Evolutionary conservation across 2,797 vertebrate genomes (phyloP), one percentile per base, ranked within the genome.

Genomic region (Acrocephalus scirpaceus): DNA sequence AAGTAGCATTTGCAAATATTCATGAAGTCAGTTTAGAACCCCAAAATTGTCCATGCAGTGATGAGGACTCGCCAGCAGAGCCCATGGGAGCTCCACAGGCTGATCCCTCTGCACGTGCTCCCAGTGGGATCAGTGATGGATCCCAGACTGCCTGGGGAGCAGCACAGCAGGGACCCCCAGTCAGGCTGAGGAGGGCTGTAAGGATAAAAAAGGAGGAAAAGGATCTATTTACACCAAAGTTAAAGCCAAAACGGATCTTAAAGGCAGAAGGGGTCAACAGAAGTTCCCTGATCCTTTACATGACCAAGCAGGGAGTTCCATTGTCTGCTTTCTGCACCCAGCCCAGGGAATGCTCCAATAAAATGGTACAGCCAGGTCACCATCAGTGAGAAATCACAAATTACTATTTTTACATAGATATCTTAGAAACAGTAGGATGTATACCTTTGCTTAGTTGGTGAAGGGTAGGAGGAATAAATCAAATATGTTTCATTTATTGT

Each of bases 131-230:
- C 0, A 2, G 44, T 1, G 48, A 6, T 4, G 38, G 36, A 18
- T 3, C 54, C 8, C 3, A 32, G 48, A 1, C 9, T 6, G 0
- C 26, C 4, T 7, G 6, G 17, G 73, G 56, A 64, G 5, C 45
- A 58, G 62, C 91, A 44, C 38, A 1, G 6, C 0, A 5, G 25
- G 13, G 3, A 14, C 10, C 16, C 4, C 5, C 2, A 1, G 13
- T 6, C 19, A 20, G 85, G 73, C 82, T 50, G 67, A 21, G 11
- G 34, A 42, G 40, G 23, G 30, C 25, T 16, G 1, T 0, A 4
- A 0, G 0, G 34, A 21, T 4, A 5, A n/a, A 0, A 1, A 2
- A 51, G 66, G 42, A 1, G 12, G 18, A 3, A 13, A 16, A 30
- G 18, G 14, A 26, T 38, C 18, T 19, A 0, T 20, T 61, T 11